Evolutionary conservation across 2,888 invertebrate species (phyloP).

Genomic region (Oeneis ivallda): DNA sequence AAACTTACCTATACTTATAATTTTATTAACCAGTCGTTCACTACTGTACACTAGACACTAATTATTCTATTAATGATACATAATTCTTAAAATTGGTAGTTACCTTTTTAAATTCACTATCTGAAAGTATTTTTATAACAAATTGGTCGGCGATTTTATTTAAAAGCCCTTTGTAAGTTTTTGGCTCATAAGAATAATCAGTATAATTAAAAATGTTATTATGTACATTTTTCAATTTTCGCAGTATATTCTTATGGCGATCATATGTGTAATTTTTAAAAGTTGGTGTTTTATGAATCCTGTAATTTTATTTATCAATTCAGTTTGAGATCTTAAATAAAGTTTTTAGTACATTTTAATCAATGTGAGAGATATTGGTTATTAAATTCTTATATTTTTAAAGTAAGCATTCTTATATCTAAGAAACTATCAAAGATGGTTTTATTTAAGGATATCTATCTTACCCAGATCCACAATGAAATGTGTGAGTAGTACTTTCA

Average conservation of each 20-base stretch:
- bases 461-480: slow-evolving; percentile 8
- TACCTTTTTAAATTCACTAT: slow-evolving; percentile 23
- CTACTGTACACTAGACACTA: too few relatives aligned
- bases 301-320: slow-evolving; percentile 13
- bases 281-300: background rate
- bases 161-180: slow-evolving; percentile 21
- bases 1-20: too few relatives aligned
- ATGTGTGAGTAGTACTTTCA: background rate
- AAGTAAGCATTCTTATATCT: too few relatives aligned
- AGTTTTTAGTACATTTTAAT: background rate
- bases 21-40: too few relatives aligned
- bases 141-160: slow-evolving; percentile 33
- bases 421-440: too few relatives aligned
- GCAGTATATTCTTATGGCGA: slow-evolving; percentile 17
- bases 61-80: background rate
- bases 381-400: too few relatives aligned
- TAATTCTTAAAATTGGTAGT: background rate
- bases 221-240: slow-evolving; percentile 14
- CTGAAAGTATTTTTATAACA: slow-evolving; percentile 29
- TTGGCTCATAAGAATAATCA: slow-evolving; percentile 4
- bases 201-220: background rate
- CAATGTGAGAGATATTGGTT: background rate
- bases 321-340: too few relatives aligned
- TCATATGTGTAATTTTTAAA: background rate
- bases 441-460: background rate